Evolutionary conservation across 2,888 invertebrate species (phyloP).

Genomic region (Tromatobia lineatoria): DNA sequence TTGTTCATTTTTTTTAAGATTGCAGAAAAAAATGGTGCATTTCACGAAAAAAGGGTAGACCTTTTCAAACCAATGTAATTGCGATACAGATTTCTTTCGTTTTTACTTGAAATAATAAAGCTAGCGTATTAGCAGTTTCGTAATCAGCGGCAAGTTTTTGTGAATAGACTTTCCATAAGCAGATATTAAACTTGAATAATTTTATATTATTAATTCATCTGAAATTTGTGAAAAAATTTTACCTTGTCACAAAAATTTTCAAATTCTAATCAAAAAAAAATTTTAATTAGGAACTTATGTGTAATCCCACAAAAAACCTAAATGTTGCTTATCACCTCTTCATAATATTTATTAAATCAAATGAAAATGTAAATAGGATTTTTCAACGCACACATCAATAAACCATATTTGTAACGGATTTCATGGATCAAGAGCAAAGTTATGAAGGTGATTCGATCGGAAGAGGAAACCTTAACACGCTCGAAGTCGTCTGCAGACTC

Average conservation of each 20-base stretch:
- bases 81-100: not conserved
- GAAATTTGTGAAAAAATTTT: too few relatives aligned
- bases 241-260: too few relatives aligned
- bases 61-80: not conserved
- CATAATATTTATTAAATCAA: not conserved
- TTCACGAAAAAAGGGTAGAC: too few relatives aligned
- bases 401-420: conserved; percentile 6
- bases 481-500: conserved; percentile 37
- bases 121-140: not conserved
- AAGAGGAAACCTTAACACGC: conserved; percentile 40
- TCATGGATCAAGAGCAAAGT: conserved; percentile 18
- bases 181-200: too few relatives aligned
- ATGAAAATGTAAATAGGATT: not conserved
- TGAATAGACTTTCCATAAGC: too few relatives aligned
- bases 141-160: too few relatives aligned
- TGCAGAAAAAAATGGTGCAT: too few relatives aligned
- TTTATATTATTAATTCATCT: not conserved
- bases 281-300: too few relatives aligned
- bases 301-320: not conserved
- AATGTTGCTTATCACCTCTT: not conserved
- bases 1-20: too few relatives aligned
- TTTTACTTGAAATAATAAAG: too few relatives aligned
- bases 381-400: not conserved
- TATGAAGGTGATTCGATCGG: conserved; percentile 61
- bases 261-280: too few relatives aligned